These are phyloP conservation scores for Crocodylus rhombifer DNA, from an alignment of 2,797 vertebrate genomes.

Conservation along the genomic window DNA sequence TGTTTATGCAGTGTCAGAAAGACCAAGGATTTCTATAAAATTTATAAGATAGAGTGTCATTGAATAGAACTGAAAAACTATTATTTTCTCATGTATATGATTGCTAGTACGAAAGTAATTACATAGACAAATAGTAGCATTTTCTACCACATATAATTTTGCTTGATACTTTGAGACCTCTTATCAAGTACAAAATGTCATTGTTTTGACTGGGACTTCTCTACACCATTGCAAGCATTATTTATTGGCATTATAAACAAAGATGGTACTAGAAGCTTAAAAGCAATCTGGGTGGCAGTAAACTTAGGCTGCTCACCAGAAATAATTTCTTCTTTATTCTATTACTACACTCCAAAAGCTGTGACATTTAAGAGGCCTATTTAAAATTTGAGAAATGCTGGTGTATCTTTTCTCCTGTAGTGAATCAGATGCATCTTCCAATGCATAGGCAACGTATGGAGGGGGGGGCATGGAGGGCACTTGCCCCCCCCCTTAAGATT, in stretches of 20 bases:
- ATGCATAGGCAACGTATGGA: no score
- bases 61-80: not conserved
- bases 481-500: no score
- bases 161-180: not conserved
- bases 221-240: not conserved
- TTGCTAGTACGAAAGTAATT: constrained; percentile 52
- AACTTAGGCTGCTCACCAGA: not conserved
- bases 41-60: constrained; percentile 16
- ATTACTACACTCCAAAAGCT: not conserved
- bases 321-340: not conserved
- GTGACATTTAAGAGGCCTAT: not conserved
- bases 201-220: not conserved
- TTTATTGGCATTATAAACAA: constrained; percentile 21
- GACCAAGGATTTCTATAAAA: not conserved
- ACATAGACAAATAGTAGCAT: not conserved
- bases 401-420: not conserved
- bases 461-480: no score
- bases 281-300: not conserved
- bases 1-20: not conserved
- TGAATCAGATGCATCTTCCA: not conserved
- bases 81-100: constrained; percentile 12
- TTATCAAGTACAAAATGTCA: not conserved
- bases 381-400: not conserved
- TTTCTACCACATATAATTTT: not conserved
- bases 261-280: not conserved